phyloP scores from a whole-genome alignment of 2,888 invertebrate species.

The Ornithoptera priamus region DNA sequence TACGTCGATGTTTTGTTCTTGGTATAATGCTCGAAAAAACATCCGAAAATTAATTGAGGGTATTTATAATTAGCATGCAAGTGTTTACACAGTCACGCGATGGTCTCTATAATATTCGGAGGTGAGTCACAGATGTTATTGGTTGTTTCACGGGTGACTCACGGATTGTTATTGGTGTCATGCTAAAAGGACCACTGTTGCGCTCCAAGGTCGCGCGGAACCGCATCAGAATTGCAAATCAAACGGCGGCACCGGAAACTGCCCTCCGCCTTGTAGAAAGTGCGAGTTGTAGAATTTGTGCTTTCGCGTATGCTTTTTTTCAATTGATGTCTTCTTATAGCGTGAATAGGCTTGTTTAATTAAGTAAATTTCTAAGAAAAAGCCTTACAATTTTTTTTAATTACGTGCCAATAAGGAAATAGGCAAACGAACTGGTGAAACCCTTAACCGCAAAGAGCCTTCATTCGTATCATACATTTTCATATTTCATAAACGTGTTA shows the following conservation, averaged over 20 bases:
- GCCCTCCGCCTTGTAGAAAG: constrained; percentile 63
- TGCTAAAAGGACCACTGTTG: constrained; percentile 49
- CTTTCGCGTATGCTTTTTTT: constrained; percentile 30
- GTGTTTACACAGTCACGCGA: constrained; percentile 10
- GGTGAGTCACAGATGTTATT: constrained; percentile 25
- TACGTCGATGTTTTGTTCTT: no score
- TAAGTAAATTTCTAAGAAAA: no score
- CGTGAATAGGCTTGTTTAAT: no score
- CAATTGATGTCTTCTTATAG: no score
- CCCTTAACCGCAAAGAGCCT: neutral
- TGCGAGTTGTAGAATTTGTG: constrained; percentile 56
- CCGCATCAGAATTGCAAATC: constrained; percentile 43
- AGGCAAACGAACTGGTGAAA: no score
- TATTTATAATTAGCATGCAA: constrained; percentile 11
- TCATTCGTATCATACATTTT: neutral
- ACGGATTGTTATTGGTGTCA: constrained; percentile 49
- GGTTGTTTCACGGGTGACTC: constrained; percentile 43
- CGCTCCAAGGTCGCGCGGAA: constrained; percentile 53
- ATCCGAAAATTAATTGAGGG: constrained; percentile 2
- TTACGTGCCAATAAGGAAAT: no score
- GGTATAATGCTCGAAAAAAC: neutral
- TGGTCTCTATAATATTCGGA: constrained; percentile 11
- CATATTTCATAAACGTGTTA: constrained; percentile 14
- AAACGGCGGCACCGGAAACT: constrained; percentile 11
- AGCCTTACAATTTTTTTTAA: no score